Evolutionary conservation across 2,113 vertebrate genomes (phyloP).

Genomic region (Polypterus bichir): DNA sequence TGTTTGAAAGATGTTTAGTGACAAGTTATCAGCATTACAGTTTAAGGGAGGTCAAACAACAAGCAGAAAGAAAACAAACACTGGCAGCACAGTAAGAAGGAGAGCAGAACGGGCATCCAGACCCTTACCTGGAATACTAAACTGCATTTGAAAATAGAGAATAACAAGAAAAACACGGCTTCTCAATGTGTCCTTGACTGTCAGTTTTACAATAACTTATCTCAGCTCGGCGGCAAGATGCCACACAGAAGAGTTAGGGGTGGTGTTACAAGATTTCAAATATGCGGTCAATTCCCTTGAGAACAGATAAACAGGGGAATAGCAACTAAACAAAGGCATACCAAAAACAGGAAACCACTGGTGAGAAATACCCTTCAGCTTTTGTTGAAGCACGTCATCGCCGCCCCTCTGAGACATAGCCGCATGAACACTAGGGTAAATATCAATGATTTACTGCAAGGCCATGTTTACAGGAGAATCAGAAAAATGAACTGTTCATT

Average conservation of each 20-base stretch:
- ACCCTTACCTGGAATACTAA: no score
- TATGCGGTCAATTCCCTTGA: conserved; percentile 64
- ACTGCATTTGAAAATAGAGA: no score
- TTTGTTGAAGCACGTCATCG: conserved; percentile 91
- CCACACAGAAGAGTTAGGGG: neutral
- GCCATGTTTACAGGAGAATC: conserved; percentile 70
- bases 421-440: conserved; percentile 81
- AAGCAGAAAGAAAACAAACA: no score
- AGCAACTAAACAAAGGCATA: conserved; percentile 89
- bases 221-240: no score
- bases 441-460: conserved; percentile 86
- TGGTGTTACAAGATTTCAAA: conserved; percentile 19
- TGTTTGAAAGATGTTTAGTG: no score
- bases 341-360: conserved; percentile 98
- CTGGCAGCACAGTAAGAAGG: no score
- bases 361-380: conserved; percentile 97
- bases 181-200: no score
- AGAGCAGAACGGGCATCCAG: no score
- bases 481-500: conserved; percentile 82
- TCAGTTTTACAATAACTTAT: no score
- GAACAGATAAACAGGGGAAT: conserved; percentile 69
- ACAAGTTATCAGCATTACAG: no score
- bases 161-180: no score
- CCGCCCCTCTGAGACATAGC: conserved; percentile 82
- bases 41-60: no score